Base-by-base conservation (phyloP, 92 coral and sea anemone genomes). In the Epizoanthus ramosus region DNA sequence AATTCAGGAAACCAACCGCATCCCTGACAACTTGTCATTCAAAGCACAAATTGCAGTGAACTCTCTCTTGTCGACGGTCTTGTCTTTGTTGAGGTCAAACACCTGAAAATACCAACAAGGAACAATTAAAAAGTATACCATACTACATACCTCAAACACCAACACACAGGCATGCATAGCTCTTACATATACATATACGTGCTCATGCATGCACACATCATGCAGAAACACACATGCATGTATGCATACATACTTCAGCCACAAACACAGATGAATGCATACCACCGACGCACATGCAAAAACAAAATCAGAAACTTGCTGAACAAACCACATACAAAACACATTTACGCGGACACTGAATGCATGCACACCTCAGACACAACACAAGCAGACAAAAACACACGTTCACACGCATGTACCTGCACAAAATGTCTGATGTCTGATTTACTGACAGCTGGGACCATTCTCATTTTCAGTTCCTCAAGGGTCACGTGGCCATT, bases 31-130 rank as follows among this genome's bases (percentile, higher is more conserved):
- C 63, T 87, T 87, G 80, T 95, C 98, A 71, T 95, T 95, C 58
- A 95, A 87, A 17, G 96, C 98, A 70, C 98, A 95, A 64, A 95
- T 95, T 66, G 98, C 97, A 2, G 91, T 86, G 77, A 95, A 95
- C 72, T 95, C 98, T 25, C 98, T 86, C 68, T 85, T 81, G 66
- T 95, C 98, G n/a, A 95, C 87, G 10, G 93, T 92, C 57, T 86
- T 74, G 65, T 95, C 98, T 75, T 95, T 95, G 94, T 95, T 94
- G 81, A 95, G 75, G 76, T 95, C 98, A 83, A 95, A 95, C 71
- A 95, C 98, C 98, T 95, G 54, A 31, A 74, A 22, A 14, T 52
- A n/a, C 3, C 16, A 18, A 74, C 19, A 18, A 53, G 23, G 9
- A 21, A 69, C 24, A 28, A 12, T 37, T 9, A 63, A 18, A 61